Evolutionary conservation across 1,140 invertebrate genomes (phyloP), one percentile per base, ranked within the genome.

Genomic region (Drosophila rhopaloa): DNA sequence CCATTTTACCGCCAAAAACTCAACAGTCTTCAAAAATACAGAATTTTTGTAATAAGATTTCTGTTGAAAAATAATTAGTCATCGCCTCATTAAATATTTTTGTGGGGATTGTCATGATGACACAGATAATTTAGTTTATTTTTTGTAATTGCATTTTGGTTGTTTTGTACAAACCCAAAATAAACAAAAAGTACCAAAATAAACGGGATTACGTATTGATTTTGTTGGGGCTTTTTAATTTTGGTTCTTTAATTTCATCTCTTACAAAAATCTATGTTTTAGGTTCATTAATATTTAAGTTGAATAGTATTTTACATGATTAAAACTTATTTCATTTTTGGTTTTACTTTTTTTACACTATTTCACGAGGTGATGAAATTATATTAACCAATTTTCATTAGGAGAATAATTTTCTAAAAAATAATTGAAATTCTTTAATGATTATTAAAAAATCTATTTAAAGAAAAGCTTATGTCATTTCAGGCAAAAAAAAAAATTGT

Each of bases 1-100:
- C 16, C 9, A 53, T 41, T 62, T 60, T 50, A 62, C 37, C 60
- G 60, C 60, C 54, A 62, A 60, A 63, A 60, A 46, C 24, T 1
- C 7, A 37, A 19, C 11, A n/a, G 16, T n/a, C 8, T 60, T 24
- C 0, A 10, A 53, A 53, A 53, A 37, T 37, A 4, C 9, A 14
- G 9, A 9, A 35, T 51, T 16, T 4, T 35, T 16, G 4, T 16
- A 37, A 7, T 35, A 37, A 53, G 19, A 16, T n/a, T 1, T 11
- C 27, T 38, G 16, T 54, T 24, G 16, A 37, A 38, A 54, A 16
- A 8, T 7, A 5, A 38, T 38, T 54, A 24, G 1, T 40, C 35
- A 24, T n/a, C n/a, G 27, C 8, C 5, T 24, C 2, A 38, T 38
- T 24, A 37, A 54, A 38, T 38, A n/a, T 53, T 19, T 53, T 37